Conservation (phyloP, 1,140 invertebrate genomes). For the Caenorhabditis brenneri region DNA sequence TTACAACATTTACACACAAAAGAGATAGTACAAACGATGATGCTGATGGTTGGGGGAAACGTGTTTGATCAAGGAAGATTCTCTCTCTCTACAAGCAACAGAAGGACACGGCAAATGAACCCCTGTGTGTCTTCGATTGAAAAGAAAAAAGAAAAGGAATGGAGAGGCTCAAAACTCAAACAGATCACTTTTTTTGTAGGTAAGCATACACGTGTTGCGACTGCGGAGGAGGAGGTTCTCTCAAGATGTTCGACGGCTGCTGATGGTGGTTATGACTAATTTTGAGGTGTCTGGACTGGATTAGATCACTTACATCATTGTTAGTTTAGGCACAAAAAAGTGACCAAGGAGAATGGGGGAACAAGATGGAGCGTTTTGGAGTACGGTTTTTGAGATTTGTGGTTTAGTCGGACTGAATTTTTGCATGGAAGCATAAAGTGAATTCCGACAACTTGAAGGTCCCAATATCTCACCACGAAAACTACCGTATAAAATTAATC, state of each 20-base stretch:
- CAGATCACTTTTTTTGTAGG: constrained; percentile 20
- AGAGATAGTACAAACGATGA: background rate
- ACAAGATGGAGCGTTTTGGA: too few relatives aligned
- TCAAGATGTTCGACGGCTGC: constrained; percentile 24
- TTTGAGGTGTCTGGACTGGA: background rate
- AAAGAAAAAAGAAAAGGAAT: background rate
- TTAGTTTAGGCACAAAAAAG: background rate
- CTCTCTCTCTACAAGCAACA: background rate
- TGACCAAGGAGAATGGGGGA: too few relatives aligned
- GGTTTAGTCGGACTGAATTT: too few relatives aligned
- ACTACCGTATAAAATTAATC: too few relatives aligned
- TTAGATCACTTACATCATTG: background rate
- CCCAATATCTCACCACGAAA: too few relatives aligned
- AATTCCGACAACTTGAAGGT: too few relatives aligned
- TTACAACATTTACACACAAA: background rate
- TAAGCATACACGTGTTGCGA: background rate
- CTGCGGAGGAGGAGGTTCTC: background rate
- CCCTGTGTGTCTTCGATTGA: background rate
- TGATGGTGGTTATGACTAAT: background rate
- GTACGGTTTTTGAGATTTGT: too few relatives aligned
- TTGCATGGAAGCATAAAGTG: too few relatives aligned
- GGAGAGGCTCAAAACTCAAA: background rate
- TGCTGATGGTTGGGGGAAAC: too few relatives aligned
- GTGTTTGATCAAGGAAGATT: background rate
- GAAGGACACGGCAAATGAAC: background rate